These are phyloP conservation scores for Formicarius rufipectus DNA, from an alignment of 2,113 vertebrate species.

Conservation along the genomic window DNA sequence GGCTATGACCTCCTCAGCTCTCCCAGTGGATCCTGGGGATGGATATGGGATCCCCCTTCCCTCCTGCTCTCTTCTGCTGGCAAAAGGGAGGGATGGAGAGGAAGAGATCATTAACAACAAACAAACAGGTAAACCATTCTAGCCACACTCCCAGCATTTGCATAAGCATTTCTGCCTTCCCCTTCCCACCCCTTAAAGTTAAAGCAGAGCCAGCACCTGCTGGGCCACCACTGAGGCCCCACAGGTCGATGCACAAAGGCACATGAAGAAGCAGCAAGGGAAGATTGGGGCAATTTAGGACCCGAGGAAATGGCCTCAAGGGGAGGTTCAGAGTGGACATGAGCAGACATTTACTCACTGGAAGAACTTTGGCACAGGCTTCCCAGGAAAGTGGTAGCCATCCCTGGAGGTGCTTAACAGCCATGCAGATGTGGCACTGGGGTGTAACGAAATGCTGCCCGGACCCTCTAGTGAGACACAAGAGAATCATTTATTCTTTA, in stretches of 20 bases:
- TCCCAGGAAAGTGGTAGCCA: not conserved
- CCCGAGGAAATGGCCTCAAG: not conserved
- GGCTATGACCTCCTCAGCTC: not conserved
- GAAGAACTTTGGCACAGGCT: not conserved
- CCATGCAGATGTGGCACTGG: fast-evolving
- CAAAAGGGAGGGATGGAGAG: not conserved
- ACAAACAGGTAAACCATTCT: not conserved
- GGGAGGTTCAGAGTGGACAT: not conserved
- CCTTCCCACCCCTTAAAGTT: not conserved
- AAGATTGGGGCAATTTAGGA: not conserved
- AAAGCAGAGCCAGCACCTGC: not conserved
- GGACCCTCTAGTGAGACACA: too few species aligned
- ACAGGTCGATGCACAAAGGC: fast-evolving
- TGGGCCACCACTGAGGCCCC: too few species aligned
- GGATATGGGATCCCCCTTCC: not conserved
- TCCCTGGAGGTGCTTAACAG: not conserved
- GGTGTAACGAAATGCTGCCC: too few species aligned
- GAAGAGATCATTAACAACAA: not conserved
- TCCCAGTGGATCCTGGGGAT: not conserved
- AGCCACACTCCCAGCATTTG: not conserved
- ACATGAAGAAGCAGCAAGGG: not conserved
- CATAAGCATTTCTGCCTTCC: not conserved
- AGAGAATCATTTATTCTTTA: too few species aligned
- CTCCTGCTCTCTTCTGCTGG: not conserved
- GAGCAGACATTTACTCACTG: not conserved